Percentiles rank a stretch among this genome's conserved stretches.
Evolutionary conservation across 2,113 vertebrate genomes (phyloP).

Genomic region (Hippocampus zosterae): DNA sequence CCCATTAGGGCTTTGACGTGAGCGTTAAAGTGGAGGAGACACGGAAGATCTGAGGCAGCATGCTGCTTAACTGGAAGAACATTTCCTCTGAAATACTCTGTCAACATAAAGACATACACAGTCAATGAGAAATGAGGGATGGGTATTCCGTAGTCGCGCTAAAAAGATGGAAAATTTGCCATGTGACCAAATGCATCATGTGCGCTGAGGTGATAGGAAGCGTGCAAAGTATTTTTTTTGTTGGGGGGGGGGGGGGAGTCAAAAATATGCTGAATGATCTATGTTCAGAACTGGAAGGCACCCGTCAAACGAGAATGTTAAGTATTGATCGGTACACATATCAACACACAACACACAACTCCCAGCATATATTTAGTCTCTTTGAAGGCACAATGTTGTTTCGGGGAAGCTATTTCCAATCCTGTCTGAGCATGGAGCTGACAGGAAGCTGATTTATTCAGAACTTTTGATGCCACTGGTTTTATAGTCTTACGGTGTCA

Average conservation of each 20-base stretch:
- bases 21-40: constrained; percentile 86
- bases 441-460: constrained; percentile 36
- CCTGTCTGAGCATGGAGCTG: constrained; percentile 47
- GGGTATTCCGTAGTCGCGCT: neutral
- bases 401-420: constrained; percentile 50
- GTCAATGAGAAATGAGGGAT: neutral
- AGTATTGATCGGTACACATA: constrained; percentile 35
- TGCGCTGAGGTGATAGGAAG: constrained; percentile 17
- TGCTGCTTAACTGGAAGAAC: constrained; percentile 97
- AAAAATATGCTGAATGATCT: constrained; percentile 27
- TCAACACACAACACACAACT: constrained; percentile 5
- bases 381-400: constrained; percentile 43
- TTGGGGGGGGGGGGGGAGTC: constrained; percentile 7
- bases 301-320: constrained; percentile 50
- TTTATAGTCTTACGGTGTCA: constrained; percentile 49
- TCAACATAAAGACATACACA: constrained; percentile 32
- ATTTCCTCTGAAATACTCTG: constrained; percentile 98
- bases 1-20: constrained; percentile 76
- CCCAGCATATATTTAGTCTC: constrained; percentile 41
- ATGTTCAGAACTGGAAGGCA: constrained; percentile 10
- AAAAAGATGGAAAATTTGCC: neutral
- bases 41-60: constrained; percentile 98
- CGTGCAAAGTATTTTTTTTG: constrained; percentile 9
- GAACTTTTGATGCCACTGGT: constrained; percentile 48
- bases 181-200: constrained; percentile 14